Evolutionary conservation across 1,140 invertebrate species (phyloP), one percentile per base, ranked within the genome.

Genomic region (Drosophila auraria): DNA sequence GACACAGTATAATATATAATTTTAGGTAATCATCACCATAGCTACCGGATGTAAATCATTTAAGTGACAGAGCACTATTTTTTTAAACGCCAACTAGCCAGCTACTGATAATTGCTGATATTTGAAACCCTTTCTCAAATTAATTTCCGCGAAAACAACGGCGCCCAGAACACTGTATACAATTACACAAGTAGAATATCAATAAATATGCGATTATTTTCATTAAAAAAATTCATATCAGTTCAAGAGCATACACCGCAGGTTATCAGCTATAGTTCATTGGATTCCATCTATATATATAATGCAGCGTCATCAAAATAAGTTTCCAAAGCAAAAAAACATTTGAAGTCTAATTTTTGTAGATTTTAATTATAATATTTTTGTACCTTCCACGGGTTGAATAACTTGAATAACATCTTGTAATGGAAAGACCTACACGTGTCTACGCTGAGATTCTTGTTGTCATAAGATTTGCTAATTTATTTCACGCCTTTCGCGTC

Each of bases 241-340:
- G 72, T 66, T 58, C 36, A 72, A 72, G 53, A 71, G 17, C 57
- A 17, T 20, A 50, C 38, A 58, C 5, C 27, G 42, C 4, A 54
- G 64, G 56, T 69, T 78, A 78, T 78, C 63, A 45, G 42, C 27
- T 54, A 3, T 64, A 59, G 40, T 59, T 66, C 40, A 59, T 49
- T 64, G 33, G 25, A 42, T 45, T 45, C 25, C 4, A 47, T 49
- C 27, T 59, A n/a, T 40, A 53, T 20, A 14, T 44, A 30, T 38
- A 64, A 8, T 33, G 51, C 51, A 49, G 14, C 20, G 51, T 71
- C 69, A 72, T 72, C 69, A 49, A 72, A 72, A 59, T 40, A 72
- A 42, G 42, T 42, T 49, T 33, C n/a, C 17, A 17, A 33, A 49
- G 33, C 9, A 33, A 60, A 27, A 27, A 54, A 8, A 25, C 20